Conservation (phyloP, 2,113 vertebrate species). For the Petromus typicus region DNA sequence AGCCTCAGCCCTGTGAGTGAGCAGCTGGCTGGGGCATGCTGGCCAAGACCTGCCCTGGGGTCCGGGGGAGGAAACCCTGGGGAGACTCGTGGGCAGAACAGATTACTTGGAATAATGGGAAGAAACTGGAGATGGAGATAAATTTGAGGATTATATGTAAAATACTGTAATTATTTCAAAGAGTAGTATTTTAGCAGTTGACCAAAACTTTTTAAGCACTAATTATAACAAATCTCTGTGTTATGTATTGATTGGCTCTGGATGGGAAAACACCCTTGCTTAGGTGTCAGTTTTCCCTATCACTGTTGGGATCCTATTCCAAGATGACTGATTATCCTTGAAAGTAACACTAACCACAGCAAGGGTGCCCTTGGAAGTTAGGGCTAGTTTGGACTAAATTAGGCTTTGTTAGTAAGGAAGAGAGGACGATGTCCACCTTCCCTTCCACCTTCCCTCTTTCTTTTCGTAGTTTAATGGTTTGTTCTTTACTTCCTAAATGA, state of each 20-base stretch:
- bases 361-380: fast-evolving
- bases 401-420: not conserved
- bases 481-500: not conserved
- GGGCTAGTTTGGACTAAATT: no score
- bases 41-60: fast-evolving
- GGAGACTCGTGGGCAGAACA: not conserved
- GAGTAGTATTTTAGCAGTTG: not conserved
- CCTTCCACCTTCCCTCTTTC: no score
- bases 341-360: not conserved
- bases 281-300: fast-evolving
- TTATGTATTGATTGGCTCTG: fast-evolving
- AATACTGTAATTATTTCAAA: not conserved
- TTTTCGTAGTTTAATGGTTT: not conserved
- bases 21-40: not conserved
- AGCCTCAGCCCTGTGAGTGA: fast-evolving
- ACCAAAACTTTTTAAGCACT: not conserved
- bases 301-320: not conserved
- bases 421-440: no score
- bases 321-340: not conserved
- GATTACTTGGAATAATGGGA: not conserved
- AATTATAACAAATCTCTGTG: no score
- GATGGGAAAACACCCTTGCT: fast-evolving
- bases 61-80: no score
- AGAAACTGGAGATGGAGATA: no score
- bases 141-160: not conserved